Evolutionary conservation across 2,797 vertebrate genomes (phyloP).

Genomic region (Sebastes variabilis): DNA sequence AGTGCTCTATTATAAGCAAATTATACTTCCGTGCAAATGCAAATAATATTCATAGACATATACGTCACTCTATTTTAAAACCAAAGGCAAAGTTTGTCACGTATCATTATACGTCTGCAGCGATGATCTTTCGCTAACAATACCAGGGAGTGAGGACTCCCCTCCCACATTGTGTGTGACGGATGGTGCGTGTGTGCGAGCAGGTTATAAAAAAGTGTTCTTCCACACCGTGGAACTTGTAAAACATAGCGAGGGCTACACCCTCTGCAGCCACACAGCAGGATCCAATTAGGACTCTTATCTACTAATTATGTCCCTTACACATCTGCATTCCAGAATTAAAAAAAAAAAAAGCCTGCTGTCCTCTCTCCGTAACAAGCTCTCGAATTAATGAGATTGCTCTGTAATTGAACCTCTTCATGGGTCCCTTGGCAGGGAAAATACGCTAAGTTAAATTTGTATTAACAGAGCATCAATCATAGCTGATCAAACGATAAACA

Average conservation of each 20-base stretch:
- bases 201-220: slow-evolving; percentile 72
- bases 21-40: background rate
- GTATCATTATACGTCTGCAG: background rate
- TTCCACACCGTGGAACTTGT: slow-evolving; percentile 77
- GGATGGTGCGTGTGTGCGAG: slow-evolving; percentile 65
- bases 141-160: slow-evolving; percentile 17
- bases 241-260: slow-evolving; percentile 77
- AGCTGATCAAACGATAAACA: slow-evolving; percentile 94
- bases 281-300: slow-evolving; percentile 84
- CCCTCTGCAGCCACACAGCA: slow-evolving; percentile 81
- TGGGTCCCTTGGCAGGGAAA: slow-evolving; percentile 94
- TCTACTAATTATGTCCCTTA: slow-evolving; percentile 89
- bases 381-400: slow-evolving; percentile 95
- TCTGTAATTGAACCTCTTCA: slow-evolving; percentile 96
- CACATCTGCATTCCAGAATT: slow-evolving; percentile 91
- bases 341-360: slow-evolving; percentile 83
- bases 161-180: slow-evolving; percentile 54
- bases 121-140: slow-evolving; percentile 31
- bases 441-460: slow-evolving; percentile 93
- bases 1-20: background rate
- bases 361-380: slow-evolving; percentile 92
- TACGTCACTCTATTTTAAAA: background rate
- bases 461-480: slow-evolving; percentile 95
- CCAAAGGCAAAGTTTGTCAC: background rate
- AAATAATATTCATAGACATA: background rate